A percentile compares a stretch with the other conserved stretches of the same genome.
phyloP scores from a whole-genome alignment of 1,140 invertebrate species.

The Saccostrea glomerata region DNA sequence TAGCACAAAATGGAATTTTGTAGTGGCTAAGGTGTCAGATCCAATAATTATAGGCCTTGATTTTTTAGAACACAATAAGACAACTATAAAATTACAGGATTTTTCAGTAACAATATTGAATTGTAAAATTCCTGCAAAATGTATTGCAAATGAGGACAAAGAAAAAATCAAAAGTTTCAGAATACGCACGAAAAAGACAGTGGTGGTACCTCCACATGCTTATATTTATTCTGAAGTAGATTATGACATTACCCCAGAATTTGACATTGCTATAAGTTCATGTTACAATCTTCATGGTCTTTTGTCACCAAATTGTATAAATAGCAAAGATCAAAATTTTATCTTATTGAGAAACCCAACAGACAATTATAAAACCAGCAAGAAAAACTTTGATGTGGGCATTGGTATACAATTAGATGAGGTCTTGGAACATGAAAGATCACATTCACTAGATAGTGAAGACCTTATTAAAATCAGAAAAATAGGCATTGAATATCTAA shows the following conservation, averaged over 20 bases:
- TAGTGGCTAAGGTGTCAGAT: slow-evolving; percentile 36
- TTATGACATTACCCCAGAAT: background rate
- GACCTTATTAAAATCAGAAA: too few species aligned
- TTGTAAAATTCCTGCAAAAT: too few species aligned
- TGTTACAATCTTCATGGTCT: background rate
- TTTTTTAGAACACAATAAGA: too few species aligned
- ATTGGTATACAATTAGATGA: slow-evolving; percentile 8
- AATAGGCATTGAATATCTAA: too few species aligned
- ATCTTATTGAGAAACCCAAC: slow-evolving; percentile 22
- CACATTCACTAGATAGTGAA: too few species aligned
- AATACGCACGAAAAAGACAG: background rate
- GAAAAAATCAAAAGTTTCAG: background rate
- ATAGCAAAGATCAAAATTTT: background rate
- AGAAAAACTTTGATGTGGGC: background rate
- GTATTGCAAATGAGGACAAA: background rate
- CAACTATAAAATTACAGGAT: too few species aligned
- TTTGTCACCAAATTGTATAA: slow-evolving; percentile 34
- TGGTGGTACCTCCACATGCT: slow-evolving; percentile 13
- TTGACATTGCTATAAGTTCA: background rate
- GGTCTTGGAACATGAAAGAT: too few species aligned
- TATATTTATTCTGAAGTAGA: background rate
- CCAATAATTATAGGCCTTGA: slow-evolving; percentile 29
- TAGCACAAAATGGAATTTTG: background rate
- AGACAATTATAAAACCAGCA: slow-evolving; percentile 38
- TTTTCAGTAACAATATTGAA: too few species aligned